These are phyloP conservation scores for Polypedilum pembai DNA, from an alignment of 1,140 invertebrate species.

Conservation along the genomic window DNA sequence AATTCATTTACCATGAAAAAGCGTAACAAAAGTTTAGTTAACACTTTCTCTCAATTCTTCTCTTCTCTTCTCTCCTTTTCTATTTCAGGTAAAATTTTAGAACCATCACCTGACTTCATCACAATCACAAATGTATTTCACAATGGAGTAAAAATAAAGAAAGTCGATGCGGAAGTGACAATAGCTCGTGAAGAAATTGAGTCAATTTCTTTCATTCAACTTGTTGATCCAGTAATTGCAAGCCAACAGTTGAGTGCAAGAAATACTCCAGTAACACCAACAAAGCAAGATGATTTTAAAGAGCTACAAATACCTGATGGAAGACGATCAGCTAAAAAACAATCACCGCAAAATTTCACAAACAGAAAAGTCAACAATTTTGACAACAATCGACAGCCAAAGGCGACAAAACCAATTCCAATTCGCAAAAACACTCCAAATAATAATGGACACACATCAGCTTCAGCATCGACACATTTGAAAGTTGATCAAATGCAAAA, in stretches of 20 bases:
- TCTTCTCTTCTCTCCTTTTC: not conserved
- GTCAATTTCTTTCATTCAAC: slow-evolving; percentile 29
- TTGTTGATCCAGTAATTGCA: slow-evolving; percentile 31
- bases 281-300: not conserved
- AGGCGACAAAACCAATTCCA: slow-evolving; percentile 17
- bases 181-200: slow-evolving; percentile 39
- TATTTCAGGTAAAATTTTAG: slow-evolving; percentile 63
- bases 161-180: slow-evolving; percentile 50
- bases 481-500: not conserved
- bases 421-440: not conserved
- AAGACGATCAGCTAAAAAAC: not conserved
- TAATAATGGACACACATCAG: not conserved
- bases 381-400: not conserved
- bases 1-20: too few relatives aligned
- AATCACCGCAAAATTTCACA: not conserved
- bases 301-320: not conserved
- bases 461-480: slow-evolving; percentile 30
- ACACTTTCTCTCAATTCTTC: not conserved
- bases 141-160: slow-evolving; percentile 62
- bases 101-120: slow-evolving; percentile 61
- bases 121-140: slow-evolving; percentile 69
- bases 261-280: not conserved
- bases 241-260: not conserved
- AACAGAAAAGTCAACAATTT: not conserved
- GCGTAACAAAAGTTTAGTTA: too few relatives aligned